Evolutionary conservation across 2,888 invertebrate species (phyloP).

Genomic region (Bimastos eiseni): DNA sequence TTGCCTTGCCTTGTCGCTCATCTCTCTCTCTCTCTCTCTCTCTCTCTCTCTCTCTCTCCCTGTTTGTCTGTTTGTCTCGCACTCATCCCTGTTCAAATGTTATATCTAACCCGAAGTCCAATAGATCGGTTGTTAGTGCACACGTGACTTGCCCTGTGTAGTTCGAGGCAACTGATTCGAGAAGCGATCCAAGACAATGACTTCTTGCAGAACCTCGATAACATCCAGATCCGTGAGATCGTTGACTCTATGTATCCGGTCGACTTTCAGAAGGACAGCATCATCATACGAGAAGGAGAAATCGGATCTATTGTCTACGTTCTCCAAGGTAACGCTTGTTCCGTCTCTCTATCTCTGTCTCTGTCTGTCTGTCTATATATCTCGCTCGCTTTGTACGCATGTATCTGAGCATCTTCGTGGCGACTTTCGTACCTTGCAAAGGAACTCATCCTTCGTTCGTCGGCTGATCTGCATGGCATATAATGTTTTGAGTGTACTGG

Average conservation of each 20-base stretch:
- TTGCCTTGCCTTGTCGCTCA: neutral
- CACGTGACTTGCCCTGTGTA: slow-evolving; percentile 63
- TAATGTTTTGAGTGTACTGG: no score
- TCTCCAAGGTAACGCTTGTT: slow-evolving; percentile 83
- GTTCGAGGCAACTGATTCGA: slow-evolving; percentile 86
- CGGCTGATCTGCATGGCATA: no score
- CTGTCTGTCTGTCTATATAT: neutral
- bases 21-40: neutral
- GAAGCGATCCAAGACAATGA: slow-evolving; percentile 93
- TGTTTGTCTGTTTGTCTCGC: neutral
- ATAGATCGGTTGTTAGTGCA: no score
- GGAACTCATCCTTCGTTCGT: no score
- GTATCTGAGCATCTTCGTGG: no score
- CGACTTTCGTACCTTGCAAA: no score
- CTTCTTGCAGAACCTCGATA: slow-evolving; percentile 94
- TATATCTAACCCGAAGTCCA: no score
- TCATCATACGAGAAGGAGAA: slow-evolving; percentile 93
- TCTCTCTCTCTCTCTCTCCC: neutral
- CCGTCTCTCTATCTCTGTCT: neutral
- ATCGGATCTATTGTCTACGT: slow-evolving; percentile 72
- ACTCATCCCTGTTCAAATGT: neutral
- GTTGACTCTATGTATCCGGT: slow-evolving; percentile 99
- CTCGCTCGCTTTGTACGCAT: no score
- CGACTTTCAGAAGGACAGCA: slow-evolving; percentile 71
- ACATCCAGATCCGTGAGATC: slow-evolving; percentile 85